Conservation (phyloP, 2,888 invertebrate species). For the Netelia fuscicornis region DNA sequence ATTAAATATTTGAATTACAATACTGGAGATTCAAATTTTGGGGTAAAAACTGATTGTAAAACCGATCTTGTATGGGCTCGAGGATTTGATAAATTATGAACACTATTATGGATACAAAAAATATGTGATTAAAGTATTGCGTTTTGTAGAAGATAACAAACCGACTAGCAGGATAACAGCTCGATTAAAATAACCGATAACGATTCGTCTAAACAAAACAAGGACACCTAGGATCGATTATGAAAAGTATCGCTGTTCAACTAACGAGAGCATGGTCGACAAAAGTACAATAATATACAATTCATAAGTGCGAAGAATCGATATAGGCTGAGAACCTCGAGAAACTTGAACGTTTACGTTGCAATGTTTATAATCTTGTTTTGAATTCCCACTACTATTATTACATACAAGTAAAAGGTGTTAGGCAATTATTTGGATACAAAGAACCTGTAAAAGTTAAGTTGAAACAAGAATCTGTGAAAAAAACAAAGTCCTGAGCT, state of each 20-base stretch:
- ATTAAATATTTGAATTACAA: too few relatives aligned
- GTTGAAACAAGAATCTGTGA: too few relatives aligned
- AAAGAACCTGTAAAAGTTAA: too few relatives aligned
- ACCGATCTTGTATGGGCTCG: too few relatives aligned
- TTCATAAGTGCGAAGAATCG: constrained; percentile 39
- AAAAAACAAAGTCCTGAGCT: too few relatives aligned
- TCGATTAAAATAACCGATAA: constrained; percentile 2
- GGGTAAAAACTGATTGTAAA: too few relatives aligned
- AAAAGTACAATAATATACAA: constrained; percentile 10
- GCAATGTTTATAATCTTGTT: not conserved
- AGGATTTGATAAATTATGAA: not conserved
- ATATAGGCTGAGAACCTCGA: not conserved
- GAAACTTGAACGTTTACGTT: not conserved
- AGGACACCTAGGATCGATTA: not conserved
- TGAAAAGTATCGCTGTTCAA: not conserved
- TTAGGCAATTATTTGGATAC: too few relatives aligned
- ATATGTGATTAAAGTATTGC: not conserved
- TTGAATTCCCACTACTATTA: not conserved
- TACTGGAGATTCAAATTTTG: too few relatives aligned
- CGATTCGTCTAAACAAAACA: constrained; percentile 7
- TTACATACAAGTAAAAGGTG: too few relatives aligned
- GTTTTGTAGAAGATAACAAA: not conserved
- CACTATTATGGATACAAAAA: not conserved
- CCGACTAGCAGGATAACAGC: constrained; percentile 5
- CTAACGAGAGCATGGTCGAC: not conserved